Percentiles rank a stretch among this genome's conserved stretches.
Evolutionary conservation across 2,797 vertebrate species (phyloP).

Genomic region (Pterois miles): DNA sequence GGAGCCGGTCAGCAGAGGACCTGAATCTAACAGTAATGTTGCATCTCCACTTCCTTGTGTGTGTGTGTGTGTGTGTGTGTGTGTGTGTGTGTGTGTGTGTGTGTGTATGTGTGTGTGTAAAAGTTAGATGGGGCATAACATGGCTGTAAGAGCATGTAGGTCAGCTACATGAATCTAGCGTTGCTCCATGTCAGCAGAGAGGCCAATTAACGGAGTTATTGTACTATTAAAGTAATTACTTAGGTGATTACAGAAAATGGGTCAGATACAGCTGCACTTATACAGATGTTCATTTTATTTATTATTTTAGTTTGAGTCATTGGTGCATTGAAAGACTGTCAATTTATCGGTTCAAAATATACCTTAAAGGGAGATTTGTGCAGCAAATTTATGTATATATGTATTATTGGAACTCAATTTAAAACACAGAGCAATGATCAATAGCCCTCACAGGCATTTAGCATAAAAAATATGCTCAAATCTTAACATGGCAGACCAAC

Average conservation of each 20-base stretch:
- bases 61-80: not conserved
- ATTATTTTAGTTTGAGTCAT: too few species aligned
- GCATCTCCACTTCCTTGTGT: not conserved
- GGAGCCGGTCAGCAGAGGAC: constrained; percentile 6
- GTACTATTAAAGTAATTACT: not conserved
- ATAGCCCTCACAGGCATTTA: too few species aligned
- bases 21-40: not conserved
- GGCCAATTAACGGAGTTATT: constrained; percentile 8
- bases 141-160: constrained; percentile 33
- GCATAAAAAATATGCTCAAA: too few species aligned
- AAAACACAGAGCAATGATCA: too few species aligned
- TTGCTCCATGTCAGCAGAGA: not conserved
- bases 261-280: not conserved
- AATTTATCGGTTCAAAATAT: too few species aligned
- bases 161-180: constrained; percentile 5
- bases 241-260: not conserved
- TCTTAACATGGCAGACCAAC: too few species aligned
- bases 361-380: too few species aligned
- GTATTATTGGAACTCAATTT: too few species aligned
- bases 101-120: not conserved
- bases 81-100: not conserved
- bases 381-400: too few species aligned
- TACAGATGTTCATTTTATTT: too few species aligned
- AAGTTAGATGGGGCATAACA: not conserved
- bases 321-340: too few species aligned